Base-by-base conservation (phyloP, 2,888 invertebrate species). In the Drosophila nigricruria region DNA sequence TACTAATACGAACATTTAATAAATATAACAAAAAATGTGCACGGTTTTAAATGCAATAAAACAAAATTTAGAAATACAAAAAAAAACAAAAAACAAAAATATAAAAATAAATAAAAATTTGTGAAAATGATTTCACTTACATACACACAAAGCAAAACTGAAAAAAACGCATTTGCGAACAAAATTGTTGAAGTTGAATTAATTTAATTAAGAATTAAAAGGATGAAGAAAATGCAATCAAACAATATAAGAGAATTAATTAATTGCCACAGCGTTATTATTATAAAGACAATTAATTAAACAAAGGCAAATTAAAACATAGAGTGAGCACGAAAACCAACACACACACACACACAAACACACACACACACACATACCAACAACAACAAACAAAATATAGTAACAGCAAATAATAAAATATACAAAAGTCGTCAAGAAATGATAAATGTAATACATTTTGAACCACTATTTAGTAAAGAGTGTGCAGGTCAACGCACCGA, bases 11-110 rank as follows among this genome's bases (percentile, higher is more conserved):
- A 62, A 72, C 61, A 62, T 73, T 53, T 70, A 69, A 70, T 27
- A 50, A 73, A 73, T 70, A 76, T 60, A 75, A 77, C 53, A 63
- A 53, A 74, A 74, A 84, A 77, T 70, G 73, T 87, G 86, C 87
- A 85, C 88, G 81, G 78, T 88, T 85, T 84, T 88, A 88, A 72
- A 85, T 89, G 84, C 85, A 90, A 85, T 78, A 86, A 85, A 76
- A 49, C 53, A 72, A 68, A 57, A 38, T 38, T 50, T 50, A 60
- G 30, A 49, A 30, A 45, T 45, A 70, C 69, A 72, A 61, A 67
- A 68, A 71, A 72, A 79, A n/a, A 3, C 3, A 40, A 40, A 38
- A 8, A n/a, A n/a, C n/a, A n/a, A n/a, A n/a, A n/a, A n/a, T n/a
- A 30, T 18, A 74, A 60, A 70, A 70, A 71, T 72, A 78, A 20